Base-by-base conservation (phyloP, 2,888 invertebrate species). In the Pocota personata region DNA sequence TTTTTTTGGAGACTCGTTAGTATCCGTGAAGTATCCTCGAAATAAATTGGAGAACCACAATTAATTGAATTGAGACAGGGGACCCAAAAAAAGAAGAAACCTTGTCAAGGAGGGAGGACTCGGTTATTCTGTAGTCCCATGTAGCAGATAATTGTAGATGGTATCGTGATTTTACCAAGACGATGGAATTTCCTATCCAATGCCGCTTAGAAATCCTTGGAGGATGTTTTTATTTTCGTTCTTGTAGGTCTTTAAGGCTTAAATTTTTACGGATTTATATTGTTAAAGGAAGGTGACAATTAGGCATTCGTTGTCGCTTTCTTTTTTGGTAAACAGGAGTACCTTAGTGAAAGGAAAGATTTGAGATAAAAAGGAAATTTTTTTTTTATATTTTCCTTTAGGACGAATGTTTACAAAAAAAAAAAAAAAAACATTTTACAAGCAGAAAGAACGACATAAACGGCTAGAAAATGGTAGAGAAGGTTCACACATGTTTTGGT, bases 41-140 rank as follows among this genome's bases (percentile, higher is more conserved):
- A 69, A 69, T 69, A 71, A 71, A 71, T 78, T 78, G 69, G 55
- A 71, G 69, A 69, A 69, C 62, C 78, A 62, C 69, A 69, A 78
- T 78, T 78, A 78, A 78, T 78, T 78, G 78, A 78, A 78, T 78
- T 35, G 78, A 43, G 52, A 55, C 69, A 62, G 52, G 78, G 69
- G 21, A 52, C 50, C 27, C 24, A 35, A 35, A 60, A 46, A 12
- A 14, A 14, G 24, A 16, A 27, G n/a, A 12, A n/a, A 1, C 2
- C 0, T 16, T 1, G 8, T 12, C 2, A 3, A 4, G 71, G 27
- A 16, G 8, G 16, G n/a, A 35, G 14, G 37, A 4, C 43, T 40
- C 3, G 30, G 19, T 4, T 16, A 55, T 30, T 24, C n/a, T 52
- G 27, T 43, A 14, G 67, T 27, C 32, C 21, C 52, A n/a, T 55